These are phyloP conservation scores for Aphrophora alni DNA, from an alignment of 2,888 invertebrate genomes.

Conservation along the genomic window DNA sequence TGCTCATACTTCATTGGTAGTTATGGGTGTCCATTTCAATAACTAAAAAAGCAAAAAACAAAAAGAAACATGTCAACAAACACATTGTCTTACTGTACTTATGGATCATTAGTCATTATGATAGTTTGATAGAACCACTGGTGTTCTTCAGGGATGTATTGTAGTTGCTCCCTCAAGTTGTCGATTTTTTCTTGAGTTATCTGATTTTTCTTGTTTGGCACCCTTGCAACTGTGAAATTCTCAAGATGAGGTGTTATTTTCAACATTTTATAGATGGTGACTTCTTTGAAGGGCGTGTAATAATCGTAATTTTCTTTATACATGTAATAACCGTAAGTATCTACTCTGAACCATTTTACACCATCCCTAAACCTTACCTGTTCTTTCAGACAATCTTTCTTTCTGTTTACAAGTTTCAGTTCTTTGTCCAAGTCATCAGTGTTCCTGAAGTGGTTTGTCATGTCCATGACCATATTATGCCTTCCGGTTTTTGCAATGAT, in stretches of 20 bases:
- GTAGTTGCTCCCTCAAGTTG: slow-evolving; percentile 24
- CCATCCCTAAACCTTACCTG: slow-evolving; percentile 28
- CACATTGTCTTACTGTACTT: no score
- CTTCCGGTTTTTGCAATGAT: slow-evolving; percentile 13
- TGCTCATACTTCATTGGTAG: no score
- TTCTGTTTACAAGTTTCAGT: slow-evolving; percentile 29
- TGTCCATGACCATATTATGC: slow-evolving; percentile 23
- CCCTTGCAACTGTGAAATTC: neutral
- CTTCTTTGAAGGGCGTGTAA: slow-evolving; percentile 30
- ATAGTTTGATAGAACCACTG: slow-evolving; percentile 18
- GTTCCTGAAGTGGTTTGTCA: slow-evolving; percentile 26
- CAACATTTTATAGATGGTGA: neutral
- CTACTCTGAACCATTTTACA: slow-evolving; percentile 27
- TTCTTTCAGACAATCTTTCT: slow-evolving; percentile 24
- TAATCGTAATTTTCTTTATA: slow-evolving; percentile 34
- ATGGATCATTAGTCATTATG: no score
- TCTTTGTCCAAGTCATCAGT: slow-evolving; percentile 21
- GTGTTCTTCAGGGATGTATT: slow-evolving; percentile 11
- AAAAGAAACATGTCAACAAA: no score
- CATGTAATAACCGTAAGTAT: slow-evolving; percentile 18
- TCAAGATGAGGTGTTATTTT: neutral
- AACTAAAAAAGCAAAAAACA: no score
- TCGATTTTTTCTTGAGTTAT: slow-evolving; percentile 15
- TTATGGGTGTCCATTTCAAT: no score
- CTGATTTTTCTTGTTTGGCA: neutral